These are phyloP conservation scores for Leucoraja ocellata DNA, from an alignment of 2,797 vertebrate genomes.

Conservation along the genomic window DNA sequence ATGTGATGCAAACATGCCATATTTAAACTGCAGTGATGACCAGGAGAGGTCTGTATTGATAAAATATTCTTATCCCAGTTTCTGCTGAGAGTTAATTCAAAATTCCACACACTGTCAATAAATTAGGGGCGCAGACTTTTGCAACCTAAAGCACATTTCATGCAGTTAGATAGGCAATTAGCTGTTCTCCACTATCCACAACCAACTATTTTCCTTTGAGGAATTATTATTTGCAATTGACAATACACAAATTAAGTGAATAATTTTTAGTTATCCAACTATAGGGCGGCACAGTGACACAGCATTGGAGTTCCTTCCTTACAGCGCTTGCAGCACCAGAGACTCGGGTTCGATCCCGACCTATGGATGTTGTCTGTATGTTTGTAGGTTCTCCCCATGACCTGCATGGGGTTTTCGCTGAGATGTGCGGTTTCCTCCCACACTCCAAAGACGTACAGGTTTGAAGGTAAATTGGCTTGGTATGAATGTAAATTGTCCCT, in stretches of 20 bases:
- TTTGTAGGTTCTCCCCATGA: too few species aligned
- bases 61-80: not conserved
- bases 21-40: not conserved
- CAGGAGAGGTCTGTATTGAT: not conserved
- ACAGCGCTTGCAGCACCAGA: too few species aligned
- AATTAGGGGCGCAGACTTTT: not conserved
- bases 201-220: slow-evolving; percentile 3
- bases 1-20: not conserved
- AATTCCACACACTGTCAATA: not conserved
- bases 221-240: not conserved
- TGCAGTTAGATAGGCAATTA: not conserved
- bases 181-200: not conserved
- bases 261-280: not conserved
- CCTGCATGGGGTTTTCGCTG: too few species aligned
- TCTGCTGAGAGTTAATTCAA: not conserved
- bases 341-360: too few species aligned
- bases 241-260: not conserved
- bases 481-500: too few species aligned
- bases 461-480: too few species aligned
- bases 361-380: too few species aligned
- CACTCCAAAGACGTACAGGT: too few species aligned
- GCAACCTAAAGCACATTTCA: not conserved
- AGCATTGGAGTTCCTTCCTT: too few species aligned
- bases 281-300: too few species aligned
- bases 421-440: too few species aligned